Percentiles rank a stretch among this genome's conserved stretches.
Evolutionary conservation across 2,797 vertebrate genomes (phyloP).

Genomic region (Gymnoscopelus microlampas): DNA sequence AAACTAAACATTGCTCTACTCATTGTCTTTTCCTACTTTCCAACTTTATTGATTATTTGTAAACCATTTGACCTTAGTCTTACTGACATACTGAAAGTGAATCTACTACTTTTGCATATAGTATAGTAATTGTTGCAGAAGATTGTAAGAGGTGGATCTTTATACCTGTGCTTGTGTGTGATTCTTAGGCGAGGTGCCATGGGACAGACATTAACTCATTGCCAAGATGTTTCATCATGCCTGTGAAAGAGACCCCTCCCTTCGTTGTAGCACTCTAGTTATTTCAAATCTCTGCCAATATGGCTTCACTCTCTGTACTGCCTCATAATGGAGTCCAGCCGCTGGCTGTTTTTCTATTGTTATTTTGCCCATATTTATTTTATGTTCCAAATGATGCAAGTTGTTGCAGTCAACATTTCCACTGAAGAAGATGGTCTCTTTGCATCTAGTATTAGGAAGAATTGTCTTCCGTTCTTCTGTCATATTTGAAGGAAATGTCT

Average conservation of each 20-base stretch:
- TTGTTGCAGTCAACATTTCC: slow-evolving; percentile 36
- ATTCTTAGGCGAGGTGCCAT: slow-evolving; percentile 35
- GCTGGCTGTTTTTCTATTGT: slow-evolving; percentile 35
- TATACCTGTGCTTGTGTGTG: slow-evolving; percentile 27
- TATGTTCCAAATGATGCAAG: slow-evolving; percentile 60
- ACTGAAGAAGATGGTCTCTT: slow-evolving; percentile 21
- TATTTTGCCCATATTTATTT: slow-evolving; percentile 40
- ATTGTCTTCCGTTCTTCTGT: slow-evolving; percentile 19
- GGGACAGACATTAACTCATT: slow-evolving; percentile 37
- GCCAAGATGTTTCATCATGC: slow-evolving; percentile 71
- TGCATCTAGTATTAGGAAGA: slow-evolving; percentile 13
- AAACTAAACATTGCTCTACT: too few species aligned
- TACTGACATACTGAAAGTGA: too few species aligned
- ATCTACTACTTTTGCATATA: slow-evolving; percentile 15
- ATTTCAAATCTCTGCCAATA: slow-evolving; percentile 55
- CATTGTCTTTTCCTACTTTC: too few species aligned
- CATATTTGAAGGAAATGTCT: slow-evolving; percentile 13
- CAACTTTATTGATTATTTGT: too few species aligned
- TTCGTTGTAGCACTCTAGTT: slow-evolving; percentile 46
- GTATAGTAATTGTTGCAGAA: slow-evolving; percentile 40
- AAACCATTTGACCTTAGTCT: too few species aligned
- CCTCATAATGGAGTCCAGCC: slow-evolving; percentile 64
- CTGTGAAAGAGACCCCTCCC: slow-evolving; percentile 66
- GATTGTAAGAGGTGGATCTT: slow-evolving; percentile 34
- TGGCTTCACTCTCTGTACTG: slow-evolving; percentile 38